Base-by-base conservation (phyloP, 2,113 vertebrate species). In the Brachypteracias leptosomus region DNA sequence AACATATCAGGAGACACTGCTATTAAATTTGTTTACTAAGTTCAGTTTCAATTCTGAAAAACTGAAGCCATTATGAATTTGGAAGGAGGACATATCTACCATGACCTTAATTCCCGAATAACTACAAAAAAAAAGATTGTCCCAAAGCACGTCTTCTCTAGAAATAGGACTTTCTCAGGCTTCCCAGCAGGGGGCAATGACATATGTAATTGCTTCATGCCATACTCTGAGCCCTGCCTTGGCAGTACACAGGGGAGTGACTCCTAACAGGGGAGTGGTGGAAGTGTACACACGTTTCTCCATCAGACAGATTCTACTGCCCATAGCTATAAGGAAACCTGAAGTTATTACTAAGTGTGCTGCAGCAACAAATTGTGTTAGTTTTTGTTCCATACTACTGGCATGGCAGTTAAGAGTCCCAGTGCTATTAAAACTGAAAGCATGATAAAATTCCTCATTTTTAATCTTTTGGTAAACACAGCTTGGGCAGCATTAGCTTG, bases 151-250 rank as follows among this genome's bases (percentile, higher is more conserved):
- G 36, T 42, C 67, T 67, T 42, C 14, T 33, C 13, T n/a, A 29
- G 49, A n/a, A 62, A 46, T 24, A 16, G 19, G 55, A 40, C 40
- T 58, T 89, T 57, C 36, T 9, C 29, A 4, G 11, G 44, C 77
- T 65, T 82, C 46, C 90, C 93, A 86, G 81, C 93, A 95, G 93
- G 28, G 72, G 85, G 94, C 91, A 85, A 81, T 73, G 91, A 52
- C 36, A 78, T 46, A 29, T 87, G 3, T 57, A 57, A 46, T 13
- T 40, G 74, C 33, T 52, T 26, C 11, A 28, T 7, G 52, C 25
- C 62, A 26, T 16, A 62, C 44, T 61, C 18, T 29, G 38, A 83
- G 8, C 42, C 31, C 28, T 19, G 16, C 16, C 44, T 25, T n/a
- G 31, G 5, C 55, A 70, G 58, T 28, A 24, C 33, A 47, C 1